phyloP scores from a whole-genome alignment of 2,888 invertebrate species.

The Pterostichus madidus region DNA sequence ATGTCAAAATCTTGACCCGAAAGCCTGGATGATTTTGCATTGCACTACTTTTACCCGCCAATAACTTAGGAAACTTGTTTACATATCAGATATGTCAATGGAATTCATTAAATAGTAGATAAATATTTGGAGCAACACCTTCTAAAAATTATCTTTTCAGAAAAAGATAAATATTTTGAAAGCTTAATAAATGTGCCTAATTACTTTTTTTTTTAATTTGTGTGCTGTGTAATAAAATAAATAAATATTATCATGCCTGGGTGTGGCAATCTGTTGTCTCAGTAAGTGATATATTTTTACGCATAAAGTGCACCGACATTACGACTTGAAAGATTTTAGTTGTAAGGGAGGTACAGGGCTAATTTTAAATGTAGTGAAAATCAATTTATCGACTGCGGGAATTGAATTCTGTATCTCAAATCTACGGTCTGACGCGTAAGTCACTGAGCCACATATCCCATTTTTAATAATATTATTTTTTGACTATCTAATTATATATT shows the following conservation, averaged over 20 bases:
- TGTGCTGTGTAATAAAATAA: neutral
- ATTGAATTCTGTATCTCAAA: too few species aligned
- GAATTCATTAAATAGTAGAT: neutral
- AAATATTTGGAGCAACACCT: conserved; percentile 17
- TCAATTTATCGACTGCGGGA: too few species aligned
- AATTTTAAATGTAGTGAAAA: too few species aligned
- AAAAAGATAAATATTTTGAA: neutral
- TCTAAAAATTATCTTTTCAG: neutral
- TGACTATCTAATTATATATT: too few species aligned
- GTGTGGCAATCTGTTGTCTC: too few species aligned
- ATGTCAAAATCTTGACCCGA: conserved; percentile 27
- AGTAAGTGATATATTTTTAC: conserved; percentile 6
- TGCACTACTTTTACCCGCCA: conserved; percentile 18
- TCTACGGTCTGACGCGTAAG: too few species aligned
- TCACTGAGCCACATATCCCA: too few species aligned
- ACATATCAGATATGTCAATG: neutral
- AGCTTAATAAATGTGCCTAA: conserved; percentile 18
- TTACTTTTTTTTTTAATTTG: neutral
- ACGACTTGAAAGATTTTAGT: too few species aligned
- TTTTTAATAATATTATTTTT: too few species aligned
- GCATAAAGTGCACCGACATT: too few species aligned
- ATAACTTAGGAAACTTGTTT: conserved; percentile 1
- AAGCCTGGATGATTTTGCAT: conserved; percentile 6
- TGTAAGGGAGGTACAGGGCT: too few species aligned
- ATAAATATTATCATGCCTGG: neutral